Evolutionary conservation across 2,113 vertebrate genomes (phyloP).

Genomic region (Apeltes quadracus): DNA sequence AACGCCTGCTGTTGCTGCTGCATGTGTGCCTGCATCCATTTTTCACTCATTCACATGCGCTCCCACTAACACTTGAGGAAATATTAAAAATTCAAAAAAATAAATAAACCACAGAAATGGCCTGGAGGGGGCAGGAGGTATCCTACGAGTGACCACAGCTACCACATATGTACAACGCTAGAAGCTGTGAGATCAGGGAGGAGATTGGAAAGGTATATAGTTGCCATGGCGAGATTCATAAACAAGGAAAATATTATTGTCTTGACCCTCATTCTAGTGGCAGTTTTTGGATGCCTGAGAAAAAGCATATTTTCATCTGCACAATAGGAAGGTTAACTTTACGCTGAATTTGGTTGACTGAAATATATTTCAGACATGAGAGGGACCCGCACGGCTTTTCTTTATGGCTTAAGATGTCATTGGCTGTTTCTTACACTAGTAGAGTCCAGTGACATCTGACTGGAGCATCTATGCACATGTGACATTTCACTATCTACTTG

Average conservation of each 20-base stretch:
- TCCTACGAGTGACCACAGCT: too few relatives aligned
- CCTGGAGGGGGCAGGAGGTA: too few relatives aligned
- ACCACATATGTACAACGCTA: too few relatives aligned
- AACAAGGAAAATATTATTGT: background rate
- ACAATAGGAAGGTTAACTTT: slow-evolving; percentile 16
- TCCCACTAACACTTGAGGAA: background rate
- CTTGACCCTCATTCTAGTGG: background rate
- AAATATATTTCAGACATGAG: slow-evolving; percentile 42
- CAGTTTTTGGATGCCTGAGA: background rate
- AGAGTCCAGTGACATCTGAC: background rate
- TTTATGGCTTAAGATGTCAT: slow-evolving; percentile 24
- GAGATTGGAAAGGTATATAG: too few relatives aligned
- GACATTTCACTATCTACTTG: too few relatives aligned
- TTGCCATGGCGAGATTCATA: too few relatives aligned
- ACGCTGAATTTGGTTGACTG: slow-evolving; percentile 28
- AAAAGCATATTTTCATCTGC: background rate
- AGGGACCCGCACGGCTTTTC: slow-evolving; percentile 9
- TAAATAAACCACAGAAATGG: too few relatives aligned
- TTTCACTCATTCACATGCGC: background rate
- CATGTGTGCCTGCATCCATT: slow-evolving; percentile 12
- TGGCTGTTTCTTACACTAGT: background rate
- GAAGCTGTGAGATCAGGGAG: too few relatives aligned
- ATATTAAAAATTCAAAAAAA: too few relatives aligned
- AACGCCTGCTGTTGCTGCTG: background rate
- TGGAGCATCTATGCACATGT: background rate